Conservation (phyloP, 1,140 invertebrate genomes). For the Yoshiicerus persimilis region DNA sequence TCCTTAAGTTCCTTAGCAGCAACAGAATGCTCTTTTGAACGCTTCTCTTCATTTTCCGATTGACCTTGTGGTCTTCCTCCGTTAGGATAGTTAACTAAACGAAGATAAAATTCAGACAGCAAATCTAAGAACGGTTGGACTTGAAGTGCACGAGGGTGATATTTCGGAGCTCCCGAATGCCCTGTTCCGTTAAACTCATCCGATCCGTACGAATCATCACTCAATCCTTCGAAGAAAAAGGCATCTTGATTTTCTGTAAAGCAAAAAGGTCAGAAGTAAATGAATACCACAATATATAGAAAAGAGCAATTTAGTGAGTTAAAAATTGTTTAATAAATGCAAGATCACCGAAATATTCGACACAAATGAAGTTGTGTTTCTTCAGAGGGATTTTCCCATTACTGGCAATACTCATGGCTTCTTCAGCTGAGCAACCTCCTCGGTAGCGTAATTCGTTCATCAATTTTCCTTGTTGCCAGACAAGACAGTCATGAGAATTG, state of each 20-base stretch:
- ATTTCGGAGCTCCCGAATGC: not conserved
- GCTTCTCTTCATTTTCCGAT: not conserved
- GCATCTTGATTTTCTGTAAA: constrained; percentile 34
- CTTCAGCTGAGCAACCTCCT: constrained; percentile 19
- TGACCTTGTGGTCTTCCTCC: not conserved
- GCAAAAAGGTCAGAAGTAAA: not conserved
- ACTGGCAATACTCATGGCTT: constrained; percentile 32
- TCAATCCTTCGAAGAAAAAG: constrained; percentile 24
- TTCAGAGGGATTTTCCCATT: constrained; percentile 25
- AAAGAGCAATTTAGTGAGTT: not conserved
- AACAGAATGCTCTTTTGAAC: not conserved
- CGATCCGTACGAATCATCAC: not conserved
- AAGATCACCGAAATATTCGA: constrained; percentile 27
- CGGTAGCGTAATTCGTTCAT: constrained; percentile 39
- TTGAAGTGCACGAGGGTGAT: not conserved
- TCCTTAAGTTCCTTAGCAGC: not conserved
- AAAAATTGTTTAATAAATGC: not conserved
- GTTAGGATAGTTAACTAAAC: not conserved
- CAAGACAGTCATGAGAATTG: constrained; percentile 15
- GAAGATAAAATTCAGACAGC: constrained; percentile 32
- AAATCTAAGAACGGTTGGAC: constrained; percentile 32
- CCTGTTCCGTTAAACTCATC: not conserved
- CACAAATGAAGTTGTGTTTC: constrained; percentile 23
- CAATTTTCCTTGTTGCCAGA: constrained; percentile 40
- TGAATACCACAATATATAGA: not conserved